These are phyloP conservation scores for Papilio aristodemus DNA, from an alignment of 1,140 invertebrate species.

Conservation along the genomic window DNA sequence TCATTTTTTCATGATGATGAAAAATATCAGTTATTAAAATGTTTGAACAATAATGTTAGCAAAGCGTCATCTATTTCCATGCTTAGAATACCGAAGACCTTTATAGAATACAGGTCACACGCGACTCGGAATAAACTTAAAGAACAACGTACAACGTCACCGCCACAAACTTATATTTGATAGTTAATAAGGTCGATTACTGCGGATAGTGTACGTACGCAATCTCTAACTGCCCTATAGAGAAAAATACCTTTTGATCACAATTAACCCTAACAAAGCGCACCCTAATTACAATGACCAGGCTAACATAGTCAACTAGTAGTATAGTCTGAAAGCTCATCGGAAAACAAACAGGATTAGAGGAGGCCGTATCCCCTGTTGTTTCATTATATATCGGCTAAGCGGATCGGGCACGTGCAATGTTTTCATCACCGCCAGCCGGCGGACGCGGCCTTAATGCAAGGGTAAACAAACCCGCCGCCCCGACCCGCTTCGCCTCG, in stretches of 20 bases:
- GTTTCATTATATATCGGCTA: conserved; percentile 71
- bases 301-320: conserved; percentile 18
- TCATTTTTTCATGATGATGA: no score
- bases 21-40: no score
- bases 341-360: conserved; percentile 65
- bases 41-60: no score
- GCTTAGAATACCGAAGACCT: no score
- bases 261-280: neutral
- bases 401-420: conserved; percentile 73
- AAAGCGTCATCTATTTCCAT: no score
- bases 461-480: conserved; percentile 68
- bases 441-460: conserved; percentile 59
- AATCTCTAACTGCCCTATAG: neutral
- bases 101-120: no score
- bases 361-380: conserved; percentile 45
- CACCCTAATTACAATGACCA: conserved; percentile 27
- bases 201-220: neutral
- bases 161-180: no score
- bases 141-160: no score
- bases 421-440: conserved; percentile 69
- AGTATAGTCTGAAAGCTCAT: conserved; percentile 33
- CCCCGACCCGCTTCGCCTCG: conserved; percentile 46
- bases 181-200: no score
- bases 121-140: no score
- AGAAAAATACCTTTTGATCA: conserved; percentile 10